Conservation (phyloP, 2,888 invertebrate species). For the Pterobdella sp. region DNA sequence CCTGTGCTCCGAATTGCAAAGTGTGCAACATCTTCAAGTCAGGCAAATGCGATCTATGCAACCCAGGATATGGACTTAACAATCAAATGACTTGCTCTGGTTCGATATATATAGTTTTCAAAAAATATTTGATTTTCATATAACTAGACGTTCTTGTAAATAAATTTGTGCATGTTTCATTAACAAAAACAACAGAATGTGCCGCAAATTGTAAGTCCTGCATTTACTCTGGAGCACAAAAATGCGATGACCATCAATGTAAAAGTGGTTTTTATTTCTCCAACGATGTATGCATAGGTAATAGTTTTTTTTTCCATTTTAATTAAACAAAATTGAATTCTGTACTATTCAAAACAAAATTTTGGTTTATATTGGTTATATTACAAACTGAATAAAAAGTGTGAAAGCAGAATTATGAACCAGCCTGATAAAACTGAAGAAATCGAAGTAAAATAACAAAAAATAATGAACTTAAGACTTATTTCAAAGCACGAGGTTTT, state of each 20-base stretch:
- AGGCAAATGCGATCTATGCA: conserved; percentile 31
- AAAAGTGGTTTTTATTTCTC: conserved; percentile 6
- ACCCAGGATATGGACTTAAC: conserved; percentile 23
- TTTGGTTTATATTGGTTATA: background rate
- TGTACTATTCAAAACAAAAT: too few relatives aligned
- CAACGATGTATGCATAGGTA: background rate
- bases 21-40: conserved; percentile 24
- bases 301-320: background rate
- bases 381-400: background rate
- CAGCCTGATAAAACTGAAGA: too few relatives aligned
- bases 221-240: conserved; percentile 24
- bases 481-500: too few relatives aligned
- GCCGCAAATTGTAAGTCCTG: conserved; percentile 31
- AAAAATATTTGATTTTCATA: background rate
- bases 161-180: too few relatives aligned
- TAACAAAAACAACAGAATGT: conserved; percentile 27
- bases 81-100: conserved; percentile 29
- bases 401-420: too few relatives aligned
- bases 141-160: too few relatives aligned
- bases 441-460: too few relatives aligned
- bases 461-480: too few relatives aligned
- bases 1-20: conserved; percentile 32
- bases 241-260: conserved; percentile 29
- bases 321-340: too few relatives aligned
- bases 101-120: background rate